Percentiles rank a stretch among this genome's conserved stretches.
phyloP scores from a whole-genome alignment of 2,888 invertebrate species.

The Hydrotaea cyrtoneurina region DNA sequence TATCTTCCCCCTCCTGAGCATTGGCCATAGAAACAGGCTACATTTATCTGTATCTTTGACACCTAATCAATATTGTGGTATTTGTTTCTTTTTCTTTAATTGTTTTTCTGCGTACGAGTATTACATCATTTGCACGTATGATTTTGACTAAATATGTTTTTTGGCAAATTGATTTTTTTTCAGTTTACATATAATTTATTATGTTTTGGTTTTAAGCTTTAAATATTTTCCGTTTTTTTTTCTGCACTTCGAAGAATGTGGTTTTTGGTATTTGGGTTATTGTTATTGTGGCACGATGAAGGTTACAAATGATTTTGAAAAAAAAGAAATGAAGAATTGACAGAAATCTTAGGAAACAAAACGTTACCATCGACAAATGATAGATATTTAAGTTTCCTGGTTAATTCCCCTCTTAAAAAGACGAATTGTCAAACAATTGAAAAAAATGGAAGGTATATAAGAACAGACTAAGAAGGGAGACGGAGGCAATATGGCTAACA shows the following conservation, averaged over 20 bases:
- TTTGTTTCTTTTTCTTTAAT: neutral
- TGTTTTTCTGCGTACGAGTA: neutral
- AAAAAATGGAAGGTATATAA: too few relatives aligned
- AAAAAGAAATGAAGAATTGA: neutral
- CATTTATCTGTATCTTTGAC: constrained; percentile 4
- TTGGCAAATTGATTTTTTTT: neutral
- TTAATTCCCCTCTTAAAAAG: too few relatives aligned
- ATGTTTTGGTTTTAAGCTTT: constrained; percentile 5
- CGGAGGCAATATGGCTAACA: too few relatives aligned
- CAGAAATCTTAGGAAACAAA: neutral
- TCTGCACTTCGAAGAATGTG: constrained; percentile 12
- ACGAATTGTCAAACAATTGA: too few relatives aligned
- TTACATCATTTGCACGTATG: constrained; percentile 6
- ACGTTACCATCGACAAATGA: neutral
- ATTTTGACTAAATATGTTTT: neutral
- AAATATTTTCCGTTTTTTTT: neutral
- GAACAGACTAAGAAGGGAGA: too few relatives aligned
- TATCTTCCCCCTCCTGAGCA: neutral
- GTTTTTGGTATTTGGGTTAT: constrained; percentile 51
- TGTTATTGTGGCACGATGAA: neutral
- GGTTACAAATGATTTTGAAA: neutral
- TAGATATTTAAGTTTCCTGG: neutral
- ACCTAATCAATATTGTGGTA: constrained; percentile 20
- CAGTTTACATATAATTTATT: neutral
- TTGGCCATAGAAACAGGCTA: neutral